These are phyloP conservation scores for Chaetodon trifascialis DNA, from an alignment of 2,113 vertebrate genomes.

Conservation along the genomic window DNA sequence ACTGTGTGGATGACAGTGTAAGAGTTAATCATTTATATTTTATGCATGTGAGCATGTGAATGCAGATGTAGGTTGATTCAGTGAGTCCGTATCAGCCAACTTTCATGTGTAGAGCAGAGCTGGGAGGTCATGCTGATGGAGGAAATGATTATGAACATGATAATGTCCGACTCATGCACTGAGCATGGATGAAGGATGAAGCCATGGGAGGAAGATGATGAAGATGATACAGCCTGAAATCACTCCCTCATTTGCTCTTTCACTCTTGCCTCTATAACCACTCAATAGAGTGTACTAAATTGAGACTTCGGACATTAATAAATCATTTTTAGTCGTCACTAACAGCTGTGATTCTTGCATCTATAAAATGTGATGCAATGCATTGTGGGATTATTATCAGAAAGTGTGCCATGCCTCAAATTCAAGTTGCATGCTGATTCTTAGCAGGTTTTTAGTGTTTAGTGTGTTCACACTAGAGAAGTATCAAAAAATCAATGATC, in stretches of 20 bases:
- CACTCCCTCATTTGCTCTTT: not conserved
- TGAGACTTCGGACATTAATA: not conserved
- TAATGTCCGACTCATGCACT: not conserved
- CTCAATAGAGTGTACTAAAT: not conserved
- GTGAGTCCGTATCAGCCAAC: slow-evolving; percentile 29
- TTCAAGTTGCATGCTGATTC: not conserved
- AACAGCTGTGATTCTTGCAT: not conserved
- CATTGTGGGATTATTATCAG: not conserved
- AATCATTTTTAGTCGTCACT: not conserved
- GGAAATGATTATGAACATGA: slow-evolving; percentile 36
- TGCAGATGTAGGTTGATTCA: not conserved
- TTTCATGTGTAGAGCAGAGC: slow-evolving; percentile 57
- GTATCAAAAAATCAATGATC: not conserved
- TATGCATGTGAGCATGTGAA: not conserved
- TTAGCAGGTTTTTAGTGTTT: not conserved
- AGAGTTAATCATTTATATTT: not conserved
- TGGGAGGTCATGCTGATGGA: slow-evolving; percentile 32
- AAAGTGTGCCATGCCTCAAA: not conserved
- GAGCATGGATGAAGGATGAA: slow-evolving; percentile 23
- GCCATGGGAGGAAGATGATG: not conserved
- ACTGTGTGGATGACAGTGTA: no score
- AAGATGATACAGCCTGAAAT: not conserved
- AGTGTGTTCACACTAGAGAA: not conserved
- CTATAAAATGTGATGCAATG: not conserved
- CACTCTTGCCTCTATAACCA: not conserved